Base-by-base conservation (phyloP, 2,888 invertebrate species). In the Romanomermis culicivorax region DNA sequence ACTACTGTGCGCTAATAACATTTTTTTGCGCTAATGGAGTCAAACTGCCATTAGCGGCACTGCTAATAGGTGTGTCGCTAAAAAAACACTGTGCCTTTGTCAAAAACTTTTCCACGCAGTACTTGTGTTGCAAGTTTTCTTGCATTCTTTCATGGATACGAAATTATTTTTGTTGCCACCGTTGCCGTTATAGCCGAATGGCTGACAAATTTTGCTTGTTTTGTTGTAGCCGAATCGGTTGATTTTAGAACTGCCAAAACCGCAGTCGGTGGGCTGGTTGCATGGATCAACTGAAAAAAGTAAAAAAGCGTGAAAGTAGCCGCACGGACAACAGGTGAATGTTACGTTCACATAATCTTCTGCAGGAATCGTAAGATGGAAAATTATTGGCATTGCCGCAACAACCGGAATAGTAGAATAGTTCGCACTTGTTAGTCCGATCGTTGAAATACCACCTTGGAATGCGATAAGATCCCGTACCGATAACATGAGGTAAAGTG, bases 321-420 rank as follows among this genome's bases (percentile, higher is more conserved):
- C n/a, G n/a, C n/a, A n/a, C n/a, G n/a, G n/a, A n/a, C n/a, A n/a
- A n/a, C n/a, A n/a, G n/a, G n/a, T n/a, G n/a, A n/a, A n/a, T n/a
- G n/a, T 4, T 36, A 68, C 67, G 65, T 64, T 66, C 66, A 54
- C 68, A 68, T 26, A 62, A 55, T 30, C 61, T 58, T 56, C 66
- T 64, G 51, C 68, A 68, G 14, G 61, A 58, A 52, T 68, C 64
- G 60, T 63, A 64, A 23, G 64, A 64, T 49, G 64, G 63, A 62
- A 66, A 66, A 60, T 66, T 66, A 61, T 66, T 66, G 56, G 61
- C 62, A 57, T 66, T 66, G 55, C 64, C 65, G 57, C 64, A 68
- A 57, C 68, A 69, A 26, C 68, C 68, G 3, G 64, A 64, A 64
- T 68, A 68, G 58, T 68, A 68, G 60, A 68, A 68, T 24, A 67